Base-by-base conservation (phyloP, 2,113 vertebrate genomes). In the Gulo gulo region DNA sequence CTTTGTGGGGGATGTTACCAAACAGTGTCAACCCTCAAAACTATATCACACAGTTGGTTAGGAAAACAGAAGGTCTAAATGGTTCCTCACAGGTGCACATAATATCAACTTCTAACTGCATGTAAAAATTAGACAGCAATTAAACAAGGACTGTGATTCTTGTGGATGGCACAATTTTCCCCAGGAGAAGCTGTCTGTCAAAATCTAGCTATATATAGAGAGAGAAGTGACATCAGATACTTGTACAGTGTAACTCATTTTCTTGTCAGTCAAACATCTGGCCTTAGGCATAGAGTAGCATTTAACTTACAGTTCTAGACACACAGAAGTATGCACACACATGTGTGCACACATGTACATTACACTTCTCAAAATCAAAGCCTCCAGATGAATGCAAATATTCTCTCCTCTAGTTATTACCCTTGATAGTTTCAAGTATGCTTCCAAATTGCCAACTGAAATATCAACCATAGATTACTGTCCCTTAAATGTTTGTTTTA, bases 41-140 rank as follows among this genome's bases (percentile, higher is more conserved):
- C 61, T 57, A 29, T 86, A 95, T 73, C 71, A 82, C 42, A 95
- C 4, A 81, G 9, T 76, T 91, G 89, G 12, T 67, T 87, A 96
- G 91, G 82, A 97, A 74, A 74, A 95, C 74, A 34, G 87, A 21
- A 9, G 24, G 45, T 24, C 69, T 59, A 61, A 96, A 98, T n/a
- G 45, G 71, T 47, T 97, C 45, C 67, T 97, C 97, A 93, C 83
- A 94, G 57, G 94, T 90, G 55, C 10, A 61, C n/a, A 96, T 98
- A 97, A 97, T 97, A 97, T 71, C 94, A 95, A 31, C 74, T 93
- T 89, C 87, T 89, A 92, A 85, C 29, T 94, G 83, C 91, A 97
- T 76, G 81, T 59, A 85, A 97, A 97, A 98, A 97, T 88, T 97
- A 98, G 96, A 76, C 20, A 86, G 95, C 92, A 98, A 98, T 98